Evolutionary conservation across 2,113 vertebrate genomes (phyloP), one percentile per base, ranked within the genome.

Genomic region (Melanostigma gelatinosum): DNA sequence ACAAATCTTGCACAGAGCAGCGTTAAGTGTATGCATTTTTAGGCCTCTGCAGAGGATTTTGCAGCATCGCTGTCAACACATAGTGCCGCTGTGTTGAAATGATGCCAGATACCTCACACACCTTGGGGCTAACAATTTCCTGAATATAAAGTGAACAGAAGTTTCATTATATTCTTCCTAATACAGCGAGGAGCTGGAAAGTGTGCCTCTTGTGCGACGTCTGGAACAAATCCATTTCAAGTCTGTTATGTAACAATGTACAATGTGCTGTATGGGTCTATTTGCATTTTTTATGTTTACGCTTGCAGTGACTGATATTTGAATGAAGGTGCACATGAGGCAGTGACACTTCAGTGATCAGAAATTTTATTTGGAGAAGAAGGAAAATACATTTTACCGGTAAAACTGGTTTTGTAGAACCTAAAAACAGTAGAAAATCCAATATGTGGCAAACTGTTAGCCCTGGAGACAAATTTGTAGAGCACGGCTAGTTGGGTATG

Each of bases 391-490:
- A 27, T 10, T 22, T 22, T 52, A 22, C 29, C 46, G 61, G 76
- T 42, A 48, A 81, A 84, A 87, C 55, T 65, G 50, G 32, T 62
- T 87, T 68, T 68, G 52, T 75, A 86, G 64, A 18, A 85, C 80
- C 72, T 83, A 62, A 85, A 84, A 89, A 88, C 52, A 66, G 68
- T 73, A 34, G 20, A 74, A 89, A 89, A 87, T 90, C 54, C 61
- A 85, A 84, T 88, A 84, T 88, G 86, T 58, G 85, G 77, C 73
- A 84, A 82, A 87, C 78, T 82, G 65, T 48, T 72, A 63, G 67
- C 88, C 86, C 82, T 40, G 58, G 82, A 86, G 88, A 80, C 82
- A 81, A 66, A 88, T 87, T 75, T 75, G 72, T 74, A 61, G 50
- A 87, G 83, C 73, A 52, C 18, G 81, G 79, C 72, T 77, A 79